These are phyloP conservation scores for Meles meles DNA, from an alignment of 2,113 vertebrate species.

Conservation along the genomic window DNA sequence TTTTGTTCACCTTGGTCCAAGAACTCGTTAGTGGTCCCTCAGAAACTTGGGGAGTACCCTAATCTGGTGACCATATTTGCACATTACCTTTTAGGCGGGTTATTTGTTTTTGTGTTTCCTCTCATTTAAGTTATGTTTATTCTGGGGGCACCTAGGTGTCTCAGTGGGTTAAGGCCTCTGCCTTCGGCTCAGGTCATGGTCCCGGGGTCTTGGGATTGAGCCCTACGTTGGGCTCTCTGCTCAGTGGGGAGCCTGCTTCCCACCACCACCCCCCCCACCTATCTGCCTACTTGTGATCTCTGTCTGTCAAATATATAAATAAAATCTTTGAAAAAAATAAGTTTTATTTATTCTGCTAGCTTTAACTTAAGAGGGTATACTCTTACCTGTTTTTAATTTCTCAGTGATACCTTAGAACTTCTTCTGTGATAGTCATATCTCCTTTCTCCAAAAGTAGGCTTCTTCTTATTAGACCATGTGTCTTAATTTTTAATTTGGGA, in stretches of 20 bases:
- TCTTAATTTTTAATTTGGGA: slow-evolving; percentile 38
- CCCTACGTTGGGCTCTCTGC: too few relatives aligned
- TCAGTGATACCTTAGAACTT: background rate
- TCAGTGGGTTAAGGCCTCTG: too few relatives aligned
- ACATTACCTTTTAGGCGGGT: background rate
- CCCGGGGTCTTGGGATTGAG: too few relatives aligned
- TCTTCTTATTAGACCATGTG: background rate
- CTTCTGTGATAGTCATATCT: background rate
- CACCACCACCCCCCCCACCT: too few relatives aligned
- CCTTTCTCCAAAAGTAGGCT: background rate
- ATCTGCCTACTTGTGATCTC: too few relatives aligned
- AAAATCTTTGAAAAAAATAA: background rate
- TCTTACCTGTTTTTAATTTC: background rate
- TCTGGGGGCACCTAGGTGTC: background rate
- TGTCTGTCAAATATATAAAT: too few relatives aligned
- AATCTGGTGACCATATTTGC: background rate
- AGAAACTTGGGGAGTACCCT: background rate
- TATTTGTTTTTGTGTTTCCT: background rate
- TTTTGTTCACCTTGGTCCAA: background rate
- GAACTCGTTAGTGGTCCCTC: background rate
- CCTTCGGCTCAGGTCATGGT: too few relatives aligned
- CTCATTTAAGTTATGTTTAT: background rate
- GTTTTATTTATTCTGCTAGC: background rate
- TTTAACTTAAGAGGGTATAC: slow-evolving; percentile 15
- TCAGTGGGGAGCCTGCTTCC: too few relatives aligned